Conservation (phyloP, 2,888 invertebrate species). For the Coelopa pilipes region DNA sequence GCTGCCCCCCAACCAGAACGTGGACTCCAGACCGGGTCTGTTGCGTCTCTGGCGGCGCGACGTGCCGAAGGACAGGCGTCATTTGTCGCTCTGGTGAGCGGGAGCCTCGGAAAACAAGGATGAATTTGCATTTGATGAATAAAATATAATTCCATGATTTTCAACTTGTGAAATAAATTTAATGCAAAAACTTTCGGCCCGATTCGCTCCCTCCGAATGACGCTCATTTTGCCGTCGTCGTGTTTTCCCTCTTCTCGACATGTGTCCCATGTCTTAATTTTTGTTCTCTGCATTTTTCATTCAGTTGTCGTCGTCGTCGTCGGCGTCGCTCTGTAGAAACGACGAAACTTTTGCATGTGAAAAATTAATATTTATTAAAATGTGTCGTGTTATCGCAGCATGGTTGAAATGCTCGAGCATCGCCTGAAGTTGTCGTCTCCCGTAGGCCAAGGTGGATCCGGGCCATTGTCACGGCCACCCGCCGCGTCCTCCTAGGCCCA, state of each 20-base stretch:
- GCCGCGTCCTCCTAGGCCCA: no score
- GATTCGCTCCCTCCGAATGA: background rate
- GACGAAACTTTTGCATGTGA: constrained; percentile 12
- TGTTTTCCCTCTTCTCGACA: background rate
- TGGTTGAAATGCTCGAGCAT: no score
- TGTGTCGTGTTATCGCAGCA: no score
- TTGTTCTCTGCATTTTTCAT: background rate
- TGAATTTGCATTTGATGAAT: constrained; percentile 23
- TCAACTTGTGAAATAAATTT: constrained; percentile 25
- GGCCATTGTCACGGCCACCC: no score
- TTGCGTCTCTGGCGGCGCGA: no score
- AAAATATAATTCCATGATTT: constrained; percentile 17
- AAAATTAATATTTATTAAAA: constrained; percentile 20
- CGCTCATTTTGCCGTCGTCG: background rate
- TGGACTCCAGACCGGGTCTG: no score
- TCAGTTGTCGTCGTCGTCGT: no score
- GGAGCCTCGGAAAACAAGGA: background rate
- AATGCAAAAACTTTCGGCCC: constrained; percentile 16
- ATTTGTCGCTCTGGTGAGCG: background rate
- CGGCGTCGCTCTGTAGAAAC: background rate
- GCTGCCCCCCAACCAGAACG: no score
- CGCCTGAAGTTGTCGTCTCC: no score
- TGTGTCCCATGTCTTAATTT: constrained; percentile 15
- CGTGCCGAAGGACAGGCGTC: background rate
- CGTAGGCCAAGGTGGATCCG: no score